Evolutionary conservation across 2,888 invertebrate species (phyloP), one percentile per base, ranked within the genome.

Genomic region (Alsophila aescularia): DNA sequence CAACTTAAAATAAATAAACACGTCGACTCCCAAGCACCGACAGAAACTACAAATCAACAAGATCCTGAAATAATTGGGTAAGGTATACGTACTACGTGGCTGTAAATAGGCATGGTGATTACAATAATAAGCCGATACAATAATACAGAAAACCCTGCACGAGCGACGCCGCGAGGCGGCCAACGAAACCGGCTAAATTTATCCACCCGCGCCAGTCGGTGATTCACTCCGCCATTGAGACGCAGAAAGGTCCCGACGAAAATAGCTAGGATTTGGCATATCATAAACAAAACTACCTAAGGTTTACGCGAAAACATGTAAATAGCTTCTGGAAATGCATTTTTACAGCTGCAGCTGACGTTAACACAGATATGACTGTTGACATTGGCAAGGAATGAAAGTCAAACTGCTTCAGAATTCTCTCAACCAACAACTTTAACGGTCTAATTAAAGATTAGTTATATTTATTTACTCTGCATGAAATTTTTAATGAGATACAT

Each of bases 161-260:
- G 42, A 49, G n/a, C 42, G 16, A 18, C 51, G 24, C 4, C 24
- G 24, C 24, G 24, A 61, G 55, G 61, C 65, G 36, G 52, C 34
- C 72, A 64, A 58, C 64, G 64, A 71, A 73, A 62, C 66, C 58
- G 54, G 78, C 86, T 87, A 86, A 85, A 77, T 87, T 78, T 83
- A 83, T 69, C 67, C 69, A 66, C 60, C 69, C 68, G 66, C 69
- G 67, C 60, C 69, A 68, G 66, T 56, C 61, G 63, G 69, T 85
- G 85, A 86, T 67, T 86, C 86, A 85, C 68, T 12, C 72, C 71
- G 74, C 77, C 80, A 83, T 82, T 82, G 83, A 85, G 83, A 79
- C 75, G 78, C 76, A 79, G 77, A 83, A 79, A 80, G 77, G 77
- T 77, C 75, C 63, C 67, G 62, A 69, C 73, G 48, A 62, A 79